Evolutionary conservation across 2,113 vertebrate species (phyloP).

Genomic region (Fulica atra): DNA sequence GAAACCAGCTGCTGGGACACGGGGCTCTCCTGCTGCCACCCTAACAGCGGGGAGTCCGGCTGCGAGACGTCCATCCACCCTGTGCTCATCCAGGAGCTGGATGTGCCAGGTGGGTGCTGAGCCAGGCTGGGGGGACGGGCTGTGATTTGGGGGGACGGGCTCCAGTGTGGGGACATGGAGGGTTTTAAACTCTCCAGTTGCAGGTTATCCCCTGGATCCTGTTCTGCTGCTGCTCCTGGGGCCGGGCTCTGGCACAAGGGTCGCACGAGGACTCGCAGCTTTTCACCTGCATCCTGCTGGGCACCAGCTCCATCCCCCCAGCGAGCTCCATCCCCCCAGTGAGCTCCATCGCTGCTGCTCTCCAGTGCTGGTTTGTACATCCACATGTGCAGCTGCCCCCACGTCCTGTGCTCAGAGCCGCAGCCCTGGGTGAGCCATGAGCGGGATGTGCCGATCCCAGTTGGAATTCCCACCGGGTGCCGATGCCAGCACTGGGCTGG

Average conservation of each 20-base stretch:
- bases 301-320: too few relatives aligned
- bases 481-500: too few relatives aligned
- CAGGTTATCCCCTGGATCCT: neutral
- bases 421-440: neutral
- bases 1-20: accelerated
- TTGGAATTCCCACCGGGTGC: neutral
- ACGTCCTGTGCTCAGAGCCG: neutral
- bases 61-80: accelerated
- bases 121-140: neutral
- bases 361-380: neutral
- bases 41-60: accelerated
- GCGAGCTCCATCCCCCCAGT: too few relatives aligned
- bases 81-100: neutral
- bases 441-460: accelerated
- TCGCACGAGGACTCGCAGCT: neutral
- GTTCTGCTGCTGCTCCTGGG: neutral
- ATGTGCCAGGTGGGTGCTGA: neutral
- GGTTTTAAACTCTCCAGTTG: neutral
- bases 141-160: neutral
- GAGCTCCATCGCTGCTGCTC: neutral
- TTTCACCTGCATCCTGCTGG: too few relatives aligned
- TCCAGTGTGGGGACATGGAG: accelerated
- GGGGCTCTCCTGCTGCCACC: neutral
- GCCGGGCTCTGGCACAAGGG: neutral
- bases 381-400: neutral